Evolutionary conservation across 2,888 invertebrate species (phyloP).

Genomic region (Torymus auratus): DNA sequence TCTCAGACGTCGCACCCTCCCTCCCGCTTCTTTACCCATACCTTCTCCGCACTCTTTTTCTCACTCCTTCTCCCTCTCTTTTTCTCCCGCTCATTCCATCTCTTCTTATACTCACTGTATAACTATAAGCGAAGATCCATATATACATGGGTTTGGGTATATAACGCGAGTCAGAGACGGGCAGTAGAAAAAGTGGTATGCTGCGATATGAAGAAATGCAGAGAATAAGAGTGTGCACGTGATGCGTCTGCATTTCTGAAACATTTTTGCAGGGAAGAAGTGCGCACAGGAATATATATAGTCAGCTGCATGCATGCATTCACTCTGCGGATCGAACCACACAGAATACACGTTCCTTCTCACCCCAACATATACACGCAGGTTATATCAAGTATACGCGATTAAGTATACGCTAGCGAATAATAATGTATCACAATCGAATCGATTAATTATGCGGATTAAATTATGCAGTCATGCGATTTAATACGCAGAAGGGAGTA

Average conservation of each 20-base stretch:
- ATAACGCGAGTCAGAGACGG: background rate
- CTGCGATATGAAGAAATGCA: slow-evolving; percentile 52
- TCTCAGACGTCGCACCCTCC: background rate
- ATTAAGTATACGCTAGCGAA: background rate
- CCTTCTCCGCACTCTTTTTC: slow-evolving; percentile 25
- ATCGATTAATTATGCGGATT: slow-evolving; percentile 2
- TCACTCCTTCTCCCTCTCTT: background rate
- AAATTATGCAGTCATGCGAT: background rate
- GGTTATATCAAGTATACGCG: no score
- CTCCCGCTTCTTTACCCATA: background rate
- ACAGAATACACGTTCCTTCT: no score
- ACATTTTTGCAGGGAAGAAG: slow-evolving; percentile 60
- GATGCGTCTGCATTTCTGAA: slow-evolving; percentile 67
- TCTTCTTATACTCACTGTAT: slow-evolving; percentile 7
- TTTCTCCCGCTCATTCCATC: background rate
- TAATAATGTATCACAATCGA: background rate
- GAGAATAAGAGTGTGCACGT: slow-evolving; percentile 33
- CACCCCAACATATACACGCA: no score
- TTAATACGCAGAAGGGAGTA: background rate
- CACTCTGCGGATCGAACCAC: background rate
- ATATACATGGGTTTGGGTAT: slow-evolving; percentile 1
- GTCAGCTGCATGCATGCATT: background rate
- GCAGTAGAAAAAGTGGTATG: background rate
- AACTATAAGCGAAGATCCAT: slow-evolving; percentile 16
- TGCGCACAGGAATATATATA: slow-evolving; percentile 19